Base-by-base conservation (phyloP, 37 sponge, comb jelly and placozoan species). In the Crambe crambe region DNA sequence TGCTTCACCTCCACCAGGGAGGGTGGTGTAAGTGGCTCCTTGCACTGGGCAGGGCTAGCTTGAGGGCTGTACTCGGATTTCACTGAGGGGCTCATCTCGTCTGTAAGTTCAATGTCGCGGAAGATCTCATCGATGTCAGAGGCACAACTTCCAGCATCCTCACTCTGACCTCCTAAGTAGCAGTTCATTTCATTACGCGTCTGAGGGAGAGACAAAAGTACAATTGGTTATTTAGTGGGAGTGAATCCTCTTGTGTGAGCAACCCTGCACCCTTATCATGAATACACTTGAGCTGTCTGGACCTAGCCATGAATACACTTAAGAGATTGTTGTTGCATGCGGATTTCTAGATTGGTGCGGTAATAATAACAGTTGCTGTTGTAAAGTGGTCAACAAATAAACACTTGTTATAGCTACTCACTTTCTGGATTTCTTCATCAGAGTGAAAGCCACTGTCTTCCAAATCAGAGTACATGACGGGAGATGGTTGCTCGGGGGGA, bases 391-490 rank as follows among this genome's bases (percentile, higher is more conserved):
- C 4, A 66, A 35, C 36, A 8, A 35, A 5, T 18, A 23, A 15
- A 10, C 67, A 66, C 37, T 30, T 32, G 2, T 30, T 36, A 26
- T 3, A 66, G 6, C 37, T 20, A 70, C 70, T 42, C 47, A 88
- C 88, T 83, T 88, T 88, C 47, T 88, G 83, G 23, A 88, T 81
- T 43, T 88, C 88, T 76, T 81, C 88, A 65, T 88, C 88, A 38
- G 88, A 88, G 38, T 88, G 88, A 59, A 88, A 88, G 3, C 83
- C 78, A 64, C 74, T 74, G 4, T 88, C 88, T 58, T 88, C 88
- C 63, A 88, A 78, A 25, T 88, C 88, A 4, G 74, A 79, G 51
- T 73, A 79, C 1, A 61, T 64, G 22, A 37, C 56, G 10, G 70
- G 70, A 40, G 82, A 73, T 18, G 51, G 40, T 56, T 73, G 74